Conservation (phyloP, 1,140 invertebrate species). For the Euwallacea fornicatus region DNA sequence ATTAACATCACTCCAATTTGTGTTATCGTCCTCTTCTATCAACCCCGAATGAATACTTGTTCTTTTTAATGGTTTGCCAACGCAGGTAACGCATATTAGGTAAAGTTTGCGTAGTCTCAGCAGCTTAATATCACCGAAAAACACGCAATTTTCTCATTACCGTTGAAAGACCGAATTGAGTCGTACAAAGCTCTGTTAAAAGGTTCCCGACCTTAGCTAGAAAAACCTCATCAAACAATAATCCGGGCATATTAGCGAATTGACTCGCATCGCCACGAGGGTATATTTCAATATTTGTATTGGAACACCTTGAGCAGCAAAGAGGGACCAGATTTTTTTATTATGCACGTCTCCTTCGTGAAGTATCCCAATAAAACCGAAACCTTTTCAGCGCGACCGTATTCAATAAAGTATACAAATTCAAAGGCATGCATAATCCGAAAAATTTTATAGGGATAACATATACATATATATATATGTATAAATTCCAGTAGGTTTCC, state of each 20-base stretch:
- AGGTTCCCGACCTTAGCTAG: not conserved
- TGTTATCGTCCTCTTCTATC: too few relatives aligned
- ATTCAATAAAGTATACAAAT: conserved; percentile 27
- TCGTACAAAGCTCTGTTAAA: conserved; percentile 1
- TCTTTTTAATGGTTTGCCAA: too few relatives aligned
- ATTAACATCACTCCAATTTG: too few relatives aligned
- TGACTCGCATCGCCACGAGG: not conserved
- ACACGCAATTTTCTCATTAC: conserved; percentile 6
- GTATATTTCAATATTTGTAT: not conserved
- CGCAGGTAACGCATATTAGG: too few relatives aligned
- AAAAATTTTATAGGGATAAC: conserved; percentile 26
- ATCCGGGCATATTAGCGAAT: not conserved
- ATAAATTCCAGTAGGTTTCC: conserved; percentile 30
- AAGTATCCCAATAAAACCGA: not conserved
- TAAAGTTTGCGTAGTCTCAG: too few relatives aligned
- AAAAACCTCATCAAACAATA: not conserved
- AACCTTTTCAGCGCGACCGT: not conserved
- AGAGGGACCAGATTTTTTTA: not conserved
- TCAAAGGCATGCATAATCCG: conserved; percentile 23
- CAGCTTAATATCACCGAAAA: not conserved
- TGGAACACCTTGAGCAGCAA: not conserved
- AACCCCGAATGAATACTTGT: too few relatives aligned
- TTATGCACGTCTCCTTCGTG: not conserved
- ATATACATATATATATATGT: conserved; percentile 15
- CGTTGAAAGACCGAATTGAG: conserved; percentile 4